These are phyloP conservation scores for Lophius americanus DNA, from an alignment of 2,797 vertebrate species.

Conservation along the genomic window DNA sequence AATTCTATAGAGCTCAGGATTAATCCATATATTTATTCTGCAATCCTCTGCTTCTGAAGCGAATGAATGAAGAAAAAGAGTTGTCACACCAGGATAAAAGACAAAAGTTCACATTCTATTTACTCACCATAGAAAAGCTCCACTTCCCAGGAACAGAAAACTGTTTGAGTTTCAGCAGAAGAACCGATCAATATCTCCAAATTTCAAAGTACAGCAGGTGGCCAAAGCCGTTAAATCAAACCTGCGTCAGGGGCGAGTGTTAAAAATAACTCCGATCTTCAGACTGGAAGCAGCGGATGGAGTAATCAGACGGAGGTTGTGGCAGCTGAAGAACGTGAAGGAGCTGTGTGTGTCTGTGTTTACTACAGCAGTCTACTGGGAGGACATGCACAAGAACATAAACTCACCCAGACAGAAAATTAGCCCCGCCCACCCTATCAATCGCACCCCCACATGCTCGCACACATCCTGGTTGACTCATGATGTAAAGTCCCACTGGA, in stretches of 20 bases:
- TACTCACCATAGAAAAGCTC: conserved; percentile 63
- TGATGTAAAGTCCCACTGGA: conserved; percentile 42
- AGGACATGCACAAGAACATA: conserved; percentile 6
- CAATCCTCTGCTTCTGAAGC: neutral
- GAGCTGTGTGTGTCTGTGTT: conserved; percentile 47
- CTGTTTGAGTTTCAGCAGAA: conserved; percentile 17
- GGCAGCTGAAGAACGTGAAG: conserved; percentile 26
- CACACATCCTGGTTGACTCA: conserved; percentile 71
- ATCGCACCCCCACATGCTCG: conserved; percentile 53
- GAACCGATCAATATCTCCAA: conserved; percentile 48
- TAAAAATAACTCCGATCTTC: conserved; percentile 26
- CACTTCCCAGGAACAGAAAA: conserved; percentile 9
- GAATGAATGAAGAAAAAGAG: conserved; percentile 18
- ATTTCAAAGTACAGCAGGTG: conserved; percentile 42
- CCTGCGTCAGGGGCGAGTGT: neutral
- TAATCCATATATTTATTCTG: neutral
- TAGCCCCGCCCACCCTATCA: conserved; percentile 51
- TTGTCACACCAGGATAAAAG: no score
- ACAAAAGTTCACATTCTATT: neutral
- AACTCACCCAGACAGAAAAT: conserved; percentile 16
- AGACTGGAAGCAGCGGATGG: neutral
- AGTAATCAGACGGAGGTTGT: conserved; percentile 1
- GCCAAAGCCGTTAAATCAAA: conserved; percentile 24
- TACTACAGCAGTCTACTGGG: conserved; percentile 57
- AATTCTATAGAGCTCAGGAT: no score